These are phyloP conservation scores for Diaprepes abbreviatus DNA, from an alignment of 2,888 invertebrate genomes.

Conservation along the genomic window DNA sequence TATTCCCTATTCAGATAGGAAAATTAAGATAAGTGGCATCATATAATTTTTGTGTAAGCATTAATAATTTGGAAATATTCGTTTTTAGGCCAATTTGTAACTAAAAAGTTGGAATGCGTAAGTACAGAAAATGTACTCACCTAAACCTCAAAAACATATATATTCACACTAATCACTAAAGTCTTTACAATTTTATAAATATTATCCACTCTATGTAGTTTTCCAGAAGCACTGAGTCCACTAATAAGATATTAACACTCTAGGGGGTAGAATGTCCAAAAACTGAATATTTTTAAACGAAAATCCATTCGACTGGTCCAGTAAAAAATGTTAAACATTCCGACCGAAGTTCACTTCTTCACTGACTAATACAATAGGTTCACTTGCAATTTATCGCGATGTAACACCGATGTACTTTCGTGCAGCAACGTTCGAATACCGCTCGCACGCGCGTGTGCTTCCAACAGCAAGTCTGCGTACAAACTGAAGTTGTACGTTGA, in stretches of 20 bases:
- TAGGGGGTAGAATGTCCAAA: slow-evolving; percentile 12
- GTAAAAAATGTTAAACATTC: slow-evolving; percentile 33
- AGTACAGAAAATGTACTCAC: slow-evolving; percentile 36
- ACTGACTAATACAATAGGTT: slow-evolving; percentile 32
- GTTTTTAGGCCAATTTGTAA: too few relatives aligned
- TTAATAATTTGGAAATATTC: too few relatives aligned
- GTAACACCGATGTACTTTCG: slow-evolving; percentile 29
- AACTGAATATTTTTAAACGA: slow-evolving; percentile 11
- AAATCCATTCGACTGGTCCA: slow-evolving; percentile 13
- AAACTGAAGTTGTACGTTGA: slow-evolving; percentile 46
- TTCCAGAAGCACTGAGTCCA: slow-evolving; percentile 22
- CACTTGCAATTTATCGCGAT: slow-evolving; percentile 43
- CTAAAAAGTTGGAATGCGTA: slow-evolving; percentile 2
- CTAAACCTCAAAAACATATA: slow-evolving; percentile 14
- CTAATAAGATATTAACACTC: slow-evolving; percentile 17
- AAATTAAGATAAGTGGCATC: too few relatives aligned
- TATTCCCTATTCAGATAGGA: too few relatives aligned
- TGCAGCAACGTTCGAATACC: slow-evolving; percentile 30
- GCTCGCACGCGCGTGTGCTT: slow-evolving; percentile 42
- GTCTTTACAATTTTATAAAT: too few relatives aligned
- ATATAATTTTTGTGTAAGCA: too few relatives aligned
- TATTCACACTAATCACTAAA: slow-evolving; percentile 14
- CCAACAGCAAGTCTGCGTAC: slow-evolving; percentile 43
- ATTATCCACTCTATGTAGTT: slow-evolving; percentile 11
- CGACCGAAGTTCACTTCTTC: slow-evolving; percentile 28